Conservation (phyloP, 2,113 vertebrate species). For the Ciconia stormi region DNA sequence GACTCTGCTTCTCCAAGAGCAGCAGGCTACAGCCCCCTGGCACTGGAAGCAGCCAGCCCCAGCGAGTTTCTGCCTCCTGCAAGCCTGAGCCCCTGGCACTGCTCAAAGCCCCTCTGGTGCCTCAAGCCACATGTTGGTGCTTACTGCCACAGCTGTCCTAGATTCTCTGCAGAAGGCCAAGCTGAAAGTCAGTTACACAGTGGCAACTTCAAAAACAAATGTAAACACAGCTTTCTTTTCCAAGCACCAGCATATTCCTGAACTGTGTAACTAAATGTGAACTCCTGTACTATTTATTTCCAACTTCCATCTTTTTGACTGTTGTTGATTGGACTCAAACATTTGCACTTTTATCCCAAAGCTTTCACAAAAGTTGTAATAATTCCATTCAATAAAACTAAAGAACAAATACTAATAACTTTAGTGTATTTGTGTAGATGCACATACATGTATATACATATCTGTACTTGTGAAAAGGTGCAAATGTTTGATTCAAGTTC, state of each 20-base stretch:
- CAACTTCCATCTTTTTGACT: background rate
- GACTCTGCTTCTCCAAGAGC: background rate
- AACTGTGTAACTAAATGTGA: background rate
- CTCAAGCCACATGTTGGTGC: fast-evolving
- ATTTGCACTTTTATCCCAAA: background rate
- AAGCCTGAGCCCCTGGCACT: background rate
- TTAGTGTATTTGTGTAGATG: background rate
- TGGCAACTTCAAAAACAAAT: background rate
- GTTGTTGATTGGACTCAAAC: background rate
- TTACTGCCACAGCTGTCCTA: background rate
- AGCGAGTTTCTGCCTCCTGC: fast-evolving
- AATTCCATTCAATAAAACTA: background rate
- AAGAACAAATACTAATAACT: background rate
- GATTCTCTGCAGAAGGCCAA: background rate
- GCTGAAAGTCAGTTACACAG: background rate
- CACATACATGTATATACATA: fast-evolving
- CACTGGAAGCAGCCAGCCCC: background rate
- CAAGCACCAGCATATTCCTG: background rate
- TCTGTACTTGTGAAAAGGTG: background rate
- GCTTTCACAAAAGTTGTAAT: background rate
- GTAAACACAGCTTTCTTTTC: background rate
- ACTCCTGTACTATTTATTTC: background rate
- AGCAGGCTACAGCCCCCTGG: background rate
- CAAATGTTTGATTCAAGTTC: background rate
- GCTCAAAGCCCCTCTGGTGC: background rate